phyloP scores from a whole-genome alignment of 2,888 invertebrate genomes.

The Elegia similella region DNA sequence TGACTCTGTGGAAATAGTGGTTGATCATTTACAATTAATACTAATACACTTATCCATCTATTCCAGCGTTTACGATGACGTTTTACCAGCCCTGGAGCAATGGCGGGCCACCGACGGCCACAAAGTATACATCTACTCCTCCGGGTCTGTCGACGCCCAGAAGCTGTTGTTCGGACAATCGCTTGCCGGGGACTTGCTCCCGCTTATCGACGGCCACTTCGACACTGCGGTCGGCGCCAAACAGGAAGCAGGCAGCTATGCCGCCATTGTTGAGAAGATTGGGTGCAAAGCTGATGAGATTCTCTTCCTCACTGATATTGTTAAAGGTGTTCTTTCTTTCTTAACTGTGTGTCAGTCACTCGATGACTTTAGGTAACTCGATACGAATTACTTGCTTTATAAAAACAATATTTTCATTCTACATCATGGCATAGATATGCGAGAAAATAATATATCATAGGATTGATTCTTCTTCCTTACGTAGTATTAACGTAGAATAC shows the following conservation, averaged over 20 bases:
- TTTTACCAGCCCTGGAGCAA: slow-evolving; percentile 85
- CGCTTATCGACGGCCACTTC: slow-evolving; percentile 89
- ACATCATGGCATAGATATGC: no score
- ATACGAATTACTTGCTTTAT: no score
- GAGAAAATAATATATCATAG: no score
- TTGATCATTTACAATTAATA: no score
- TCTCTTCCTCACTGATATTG: slow-evolving; percentile 93
- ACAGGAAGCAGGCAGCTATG: slow-evolving; percentile 89
- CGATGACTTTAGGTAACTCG: background rate
- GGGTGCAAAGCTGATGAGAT: slow-evolving; percentile 84
- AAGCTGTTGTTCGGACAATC: slow-evolving; percentile 92
- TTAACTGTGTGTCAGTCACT: background rate
- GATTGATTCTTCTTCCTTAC: no score
- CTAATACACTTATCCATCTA: background rate
- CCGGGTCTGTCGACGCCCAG: slow-evolving; percentile 95
- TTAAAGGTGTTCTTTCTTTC: slow-evolving; percentile 81
- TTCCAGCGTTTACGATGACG: slow-evolving; percentile 93
- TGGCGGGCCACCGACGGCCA: slow-evolving; percentile 86
- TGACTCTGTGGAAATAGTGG: no score
- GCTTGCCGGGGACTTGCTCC: slow-evolving; percentile 88
- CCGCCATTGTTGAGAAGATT: slow-evolving; percentile 86
- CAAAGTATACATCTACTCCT: slow-evolving; percentile 92
- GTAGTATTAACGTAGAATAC: no score
- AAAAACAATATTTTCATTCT: no score
- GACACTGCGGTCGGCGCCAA: slow-evolving; percentile 94